Conservation (phyloP, 2,888 invertebrate genomes). For the Daptonema setosum region DNA sequence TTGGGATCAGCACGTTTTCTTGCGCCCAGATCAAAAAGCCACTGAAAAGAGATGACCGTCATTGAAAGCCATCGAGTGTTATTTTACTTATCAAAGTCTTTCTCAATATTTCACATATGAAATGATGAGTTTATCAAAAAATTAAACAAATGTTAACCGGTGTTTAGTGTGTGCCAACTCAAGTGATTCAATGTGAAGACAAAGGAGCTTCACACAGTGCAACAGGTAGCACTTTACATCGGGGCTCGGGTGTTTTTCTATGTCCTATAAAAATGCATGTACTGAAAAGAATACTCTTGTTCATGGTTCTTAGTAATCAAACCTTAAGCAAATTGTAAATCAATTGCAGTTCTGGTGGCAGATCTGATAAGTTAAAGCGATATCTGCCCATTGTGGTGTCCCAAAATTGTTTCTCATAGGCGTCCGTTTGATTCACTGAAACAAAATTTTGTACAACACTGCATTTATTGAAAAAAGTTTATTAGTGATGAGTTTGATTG, state of each 20-base stretch:
- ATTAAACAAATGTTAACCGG: constrained; percentile 10
- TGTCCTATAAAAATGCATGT: constrained; percentile 27
- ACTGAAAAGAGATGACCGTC: constrained; percentile 57
- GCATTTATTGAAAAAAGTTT: too few relatives aligned
- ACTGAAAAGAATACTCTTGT: too few relatives aligned
- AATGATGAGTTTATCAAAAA: background rate
- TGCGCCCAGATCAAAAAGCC: constrained; percentile 88
- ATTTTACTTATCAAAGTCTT: background rate
- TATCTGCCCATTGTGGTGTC: constrained; percentile 76
- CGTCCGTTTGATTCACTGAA: too few relatives aligned
- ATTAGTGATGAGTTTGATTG: too few relatives aligned
- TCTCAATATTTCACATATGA: too few relatives aligned
- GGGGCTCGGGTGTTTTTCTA: constrained; percentile 43
- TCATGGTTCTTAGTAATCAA: too few relatives aligned
- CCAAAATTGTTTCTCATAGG: constrained; percentile 47
- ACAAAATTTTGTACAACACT: too few relatives aligned
- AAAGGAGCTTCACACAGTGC: constrained; percentile 67
- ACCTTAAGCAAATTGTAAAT: constrained; percentile 70
- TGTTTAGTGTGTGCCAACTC: constrained; percentile 64
- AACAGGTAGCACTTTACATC: constrained; percentile 79
- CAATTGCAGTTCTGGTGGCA: constrained; percentile 75
- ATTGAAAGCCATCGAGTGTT: constrained; percentile 35
- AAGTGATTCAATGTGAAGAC: constrained; percentile 78
- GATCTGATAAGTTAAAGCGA: constrained; percentile 62
- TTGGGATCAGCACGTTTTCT: constrained; percentile 74